Base-by-base conservation (phyloP, 2,888 invertebrate genomes). In the Eupithecia vulgata region DNA sequence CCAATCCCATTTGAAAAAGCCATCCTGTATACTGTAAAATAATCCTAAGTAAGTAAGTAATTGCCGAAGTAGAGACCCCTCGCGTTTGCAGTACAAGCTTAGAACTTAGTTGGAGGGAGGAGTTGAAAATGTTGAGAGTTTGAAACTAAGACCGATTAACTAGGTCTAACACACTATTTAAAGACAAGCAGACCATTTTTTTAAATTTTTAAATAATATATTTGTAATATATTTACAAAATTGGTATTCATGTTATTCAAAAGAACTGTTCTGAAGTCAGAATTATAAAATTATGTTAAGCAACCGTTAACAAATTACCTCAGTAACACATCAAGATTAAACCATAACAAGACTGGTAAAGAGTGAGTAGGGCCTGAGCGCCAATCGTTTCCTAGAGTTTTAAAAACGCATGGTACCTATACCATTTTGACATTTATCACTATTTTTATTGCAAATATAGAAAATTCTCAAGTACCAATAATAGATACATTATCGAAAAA, bases 301-400 rank as follows among this genome's bases (percentile, higher is more conserved):
- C 17, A 8, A 34, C 61, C 30, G 30, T 61, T 61, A 52, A 52
- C 52, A 52, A 72, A 73, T 76, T 71, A 68, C 74, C 68, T 52
- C 77, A 67, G 68, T 67, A 67, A 69, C 71, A 70, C 71, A 70
- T 67, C 40, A 67, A 71, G 71, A 21, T 37, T 75, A 71, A 12
- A 65, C 67, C 62, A 75, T 78, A 75, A 75, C 75, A 76, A 72
- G 57, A 13, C 25, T 5, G 13, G 57, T 71, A 61, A 79, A 78
- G 57, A 25, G 57, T 12, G 57, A 57, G 57, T 57, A 25, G 12
- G 13, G 13, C 52, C 4, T 52, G 48, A 10, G 25, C 13, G 57
- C 21, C 13, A 5, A 25, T 57, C 25, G 57, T 57, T 57, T 13
- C 13, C 21, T 57, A 12, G 3, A 21, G 21, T 52, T 5, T 52